phyloP scores from a whole-genome alignment of 1,140 invertebrate genomes.

The honey bee (Apis mellifera) region Amel_HAv3.1 CM009941.2:5125001-5125500 shows the following conservation, averaged over 20 bases:
- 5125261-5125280: conserved; percentile 77
- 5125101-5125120: conserved; percentile 66
- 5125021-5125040: conserved; percentile 79
- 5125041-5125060: conserved; percentile 78
- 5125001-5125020: conserved; percentile 80
- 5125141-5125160: conserved; percentile 81
- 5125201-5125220: conserved; percentile 73
- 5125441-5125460: not conserved
- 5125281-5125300: conserved; percentile 79
- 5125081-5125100: conserved; percentile 83
- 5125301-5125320: conserved; percentile 83
- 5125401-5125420: conserved; percentile 86
- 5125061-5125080: conserved; percentile 93
- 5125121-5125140: conserved; percentile 66
- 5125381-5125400: conserved; percentile 92
- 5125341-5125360: conserved; percentile 84
- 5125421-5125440: not conserved
- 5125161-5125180: conserved; percentile 78
- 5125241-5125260: conserved; percentile 56
- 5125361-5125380: conserved; percentile 85
- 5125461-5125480: not conserved
- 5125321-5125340: conserved; percentile 79
- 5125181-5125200: conserved; percentile 75
- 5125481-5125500: not conserved
- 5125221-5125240: conserved; percentile 59